A percentile compares a stretch with the other conserved stretches of the same genome.
Conservation (phyloP, 2,113 vertebrate genomes). For the human region DNA sequence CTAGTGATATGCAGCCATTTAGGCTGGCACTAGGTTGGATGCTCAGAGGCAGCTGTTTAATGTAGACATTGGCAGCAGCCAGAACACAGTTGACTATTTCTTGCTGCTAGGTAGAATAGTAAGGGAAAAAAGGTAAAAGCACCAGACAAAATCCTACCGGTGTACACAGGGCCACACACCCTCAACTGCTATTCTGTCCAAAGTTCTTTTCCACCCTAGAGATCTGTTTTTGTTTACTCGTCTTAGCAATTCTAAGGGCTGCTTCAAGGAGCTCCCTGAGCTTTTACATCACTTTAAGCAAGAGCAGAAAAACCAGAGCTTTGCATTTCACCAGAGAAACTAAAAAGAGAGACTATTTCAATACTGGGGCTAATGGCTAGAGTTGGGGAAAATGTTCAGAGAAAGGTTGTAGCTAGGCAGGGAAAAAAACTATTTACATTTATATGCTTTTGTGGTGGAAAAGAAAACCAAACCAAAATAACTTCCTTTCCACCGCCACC, state of each 20-base stretch:
- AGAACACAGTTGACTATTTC: background rate
- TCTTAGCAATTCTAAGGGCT: conserved; percentile 13
- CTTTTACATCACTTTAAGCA: conserved; percentile 18
- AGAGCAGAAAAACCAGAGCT: background rate
- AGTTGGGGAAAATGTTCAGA: background rate
- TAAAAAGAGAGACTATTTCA: conserved; percentile 1
- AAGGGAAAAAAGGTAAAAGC: background rate
- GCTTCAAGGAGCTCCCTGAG: background rate
- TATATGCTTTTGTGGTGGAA: conserved; percentile 66
- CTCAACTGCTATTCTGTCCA: background rate
- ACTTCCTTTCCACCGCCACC: conserved; percentile 57
- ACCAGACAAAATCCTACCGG: background rate
- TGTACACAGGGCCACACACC: background rate
- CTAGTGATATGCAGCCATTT: background rate
- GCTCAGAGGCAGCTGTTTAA: background rate
- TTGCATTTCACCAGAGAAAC: conserved; percentile 11
- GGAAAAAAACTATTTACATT: conserved; percentile 37
- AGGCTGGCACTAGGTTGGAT: background rate
- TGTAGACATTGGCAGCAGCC: background rate
- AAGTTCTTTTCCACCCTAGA: background rate
- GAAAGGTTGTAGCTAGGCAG: conserved; percentile 48
- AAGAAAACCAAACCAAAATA: conserved; percentile 68
- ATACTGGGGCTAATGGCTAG: background rate
- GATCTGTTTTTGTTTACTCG: conserved; percentile 27
- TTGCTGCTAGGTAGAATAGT: background rate